A percentile compares a stretch with the other conserved stretches of the same genome.
phyloP scores from a whole-genome alignment of 2,797 vertebrate species.

The Parambassis ranga region DNA sequence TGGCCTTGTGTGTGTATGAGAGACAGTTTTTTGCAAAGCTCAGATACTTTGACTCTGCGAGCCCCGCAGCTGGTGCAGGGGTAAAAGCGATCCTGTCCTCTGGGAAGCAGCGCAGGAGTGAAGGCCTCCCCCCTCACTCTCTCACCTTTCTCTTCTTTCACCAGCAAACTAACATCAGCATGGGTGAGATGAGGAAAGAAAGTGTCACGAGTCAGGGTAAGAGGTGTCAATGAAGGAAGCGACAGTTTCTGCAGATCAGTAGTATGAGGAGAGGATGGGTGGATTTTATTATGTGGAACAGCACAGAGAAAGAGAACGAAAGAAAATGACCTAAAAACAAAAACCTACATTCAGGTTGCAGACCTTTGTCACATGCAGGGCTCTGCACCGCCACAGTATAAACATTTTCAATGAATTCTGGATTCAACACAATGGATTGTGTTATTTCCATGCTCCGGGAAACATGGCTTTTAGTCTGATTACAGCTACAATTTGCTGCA shows the following conservation, averaged over 20 bases:
- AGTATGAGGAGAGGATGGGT: neutral
- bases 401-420: neutral
- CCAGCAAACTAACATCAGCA: constrained; percentile 29
- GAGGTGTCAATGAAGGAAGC: neutral
- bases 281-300: neutral
- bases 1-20: neutral
- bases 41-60: constrained; percentile 1
- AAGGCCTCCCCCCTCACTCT: constrained; percentile 13
- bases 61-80: constrained; percentile 9
- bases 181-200: constrained; percentile 1
- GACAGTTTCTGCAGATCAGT: neutral
- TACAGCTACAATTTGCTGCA: neutral
- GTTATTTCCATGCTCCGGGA: neutral
- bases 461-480: neutral
- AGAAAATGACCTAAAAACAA: neutral
- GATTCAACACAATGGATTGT: neutral
- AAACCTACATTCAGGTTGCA: neutral
- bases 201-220: constrained; percentile 4
- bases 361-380: neutral
- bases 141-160: constrained; percentile 34
- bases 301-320: neutral
- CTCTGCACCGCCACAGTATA: neutral
- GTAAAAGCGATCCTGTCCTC: constrained; percentile 21
- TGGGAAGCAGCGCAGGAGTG: constrained; percentile 14
- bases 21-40: neutral